Conservation (phyloP, 2,113 vertebrate species). For the Perccottus glenii region DNA sequence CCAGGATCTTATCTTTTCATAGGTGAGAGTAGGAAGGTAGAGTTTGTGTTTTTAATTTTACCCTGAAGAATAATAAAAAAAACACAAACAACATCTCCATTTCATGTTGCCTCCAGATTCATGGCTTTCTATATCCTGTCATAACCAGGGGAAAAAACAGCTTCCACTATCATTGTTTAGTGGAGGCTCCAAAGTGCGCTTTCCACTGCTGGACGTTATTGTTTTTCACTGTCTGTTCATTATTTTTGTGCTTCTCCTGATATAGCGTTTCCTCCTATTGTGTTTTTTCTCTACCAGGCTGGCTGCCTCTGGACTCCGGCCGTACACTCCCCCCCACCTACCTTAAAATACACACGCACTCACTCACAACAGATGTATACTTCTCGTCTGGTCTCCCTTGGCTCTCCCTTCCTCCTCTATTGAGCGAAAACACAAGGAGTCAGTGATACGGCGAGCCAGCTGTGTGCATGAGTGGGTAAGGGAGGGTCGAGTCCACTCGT, state of each 20-base stretch:
- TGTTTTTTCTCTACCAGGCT: slow-evolving; percentile 62
- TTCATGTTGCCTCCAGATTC: slow-evolving; percentile 17
- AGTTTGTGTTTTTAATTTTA: not conserved
- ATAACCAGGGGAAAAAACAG: slow-evolving; percentile 23
- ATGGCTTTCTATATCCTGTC: slow-evolving; percentile 25
- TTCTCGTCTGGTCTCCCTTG: slow-evolving; percentile 25
- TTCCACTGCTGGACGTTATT: slow-evolving; percentile 62
- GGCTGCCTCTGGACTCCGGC: slow-evolving; percentile 63
- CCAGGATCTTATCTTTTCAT: too few relatives aligned
- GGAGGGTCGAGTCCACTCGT: slow-evolving; percentile 60
- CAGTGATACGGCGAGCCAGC: slow-evolving; percentile 57
- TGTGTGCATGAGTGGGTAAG: slow-evolving; percentile 40
- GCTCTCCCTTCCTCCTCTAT: slow-evolving; percentile 60
- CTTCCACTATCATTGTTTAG: slow-evolving; percentile 61
- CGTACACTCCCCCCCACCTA: slow-evolving; percentile 67
- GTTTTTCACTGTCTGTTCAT: slow-evolving; percentile 68
- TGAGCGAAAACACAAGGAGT: slow-evolving; percentile 70
- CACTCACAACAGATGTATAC: slow-evolving; percentile 24
- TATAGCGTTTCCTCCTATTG: slow-evolving; percentile 80
- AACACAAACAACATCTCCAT: slow-evolving; percentile 1
- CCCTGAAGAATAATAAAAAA: not conserved
- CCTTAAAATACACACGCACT: slow-evolving; percentile 49
- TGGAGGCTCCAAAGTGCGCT: slow-evolving; percentile 44
- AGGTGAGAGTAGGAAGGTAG: too few relatives aligned
- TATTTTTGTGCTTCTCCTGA: slow-evolving; percentile 73